Evolutionary conservation across 1,140 invertebrate genomes (phyloP).

Genomic region (Atta texana): DNA sequence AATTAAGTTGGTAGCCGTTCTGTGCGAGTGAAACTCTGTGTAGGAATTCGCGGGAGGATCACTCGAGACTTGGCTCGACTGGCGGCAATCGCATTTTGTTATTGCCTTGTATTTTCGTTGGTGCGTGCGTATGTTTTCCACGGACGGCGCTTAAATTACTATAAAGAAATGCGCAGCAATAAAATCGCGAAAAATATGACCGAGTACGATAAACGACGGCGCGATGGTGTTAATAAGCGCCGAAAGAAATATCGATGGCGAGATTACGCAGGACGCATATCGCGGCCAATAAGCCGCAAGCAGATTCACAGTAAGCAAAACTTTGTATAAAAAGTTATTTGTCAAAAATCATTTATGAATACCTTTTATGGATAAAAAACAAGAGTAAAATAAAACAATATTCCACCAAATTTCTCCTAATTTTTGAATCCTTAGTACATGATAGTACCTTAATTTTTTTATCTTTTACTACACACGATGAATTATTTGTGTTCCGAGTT

Average conservation of each 20-base stretch:
- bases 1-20: conserved; percentile 45
- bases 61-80: neutral
- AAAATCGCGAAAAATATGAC: conserved; percentile 45
- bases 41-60: neutral
- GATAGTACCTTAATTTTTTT: too few species aligned
- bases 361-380: neutral
- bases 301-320: neutral
- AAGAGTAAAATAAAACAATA: neutral
- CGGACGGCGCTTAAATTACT: conserved; percentile 28
- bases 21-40: conserved; percentile 35
- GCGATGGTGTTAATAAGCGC: conserved; percentile 26
- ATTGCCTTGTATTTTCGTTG: conserved; percentile 34
- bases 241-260: conserved; percentile 36
- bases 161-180: conserved; percentile 27
- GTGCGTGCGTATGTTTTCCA: conserved; percentile 12
- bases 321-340: neutral
- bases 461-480: too few species aligned
- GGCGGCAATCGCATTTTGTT: conserved; percentile 34
- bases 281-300: neutral
- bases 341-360: neutral
- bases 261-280: conserved; percentile 26
- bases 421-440: neutral
- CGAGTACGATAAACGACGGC: conserved; percentile 4
- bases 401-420: neutral
- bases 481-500: too few species aligned